Conservation (phyloP, 2,113 vertebrate genomes). For the Entelurus aequoreus region DNA sequence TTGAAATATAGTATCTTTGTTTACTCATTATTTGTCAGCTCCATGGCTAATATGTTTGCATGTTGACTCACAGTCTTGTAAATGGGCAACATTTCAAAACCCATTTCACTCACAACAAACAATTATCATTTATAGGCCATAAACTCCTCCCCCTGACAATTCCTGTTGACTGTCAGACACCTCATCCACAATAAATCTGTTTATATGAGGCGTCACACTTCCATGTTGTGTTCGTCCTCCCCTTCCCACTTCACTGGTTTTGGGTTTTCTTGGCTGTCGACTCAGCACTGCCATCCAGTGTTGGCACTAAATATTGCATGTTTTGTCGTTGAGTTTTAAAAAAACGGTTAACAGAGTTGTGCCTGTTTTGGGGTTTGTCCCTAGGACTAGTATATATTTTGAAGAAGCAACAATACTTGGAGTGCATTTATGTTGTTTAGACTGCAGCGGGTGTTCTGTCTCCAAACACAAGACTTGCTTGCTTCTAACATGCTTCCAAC, state of each 20-base stretch:
- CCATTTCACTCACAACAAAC: background rate
- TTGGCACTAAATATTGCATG: conserved; percentile 19
- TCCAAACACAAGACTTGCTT: conserved; percentile 19
- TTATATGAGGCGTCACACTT: conserved; percentile 50
- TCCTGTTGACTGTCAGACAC: conserved; percentile 48
- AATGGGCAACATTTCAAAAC: background rate
- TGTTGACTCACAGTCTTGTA: background rate
- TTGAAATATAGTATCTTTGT: background rate
- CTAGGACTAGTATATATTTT: conserved; percentile 68
- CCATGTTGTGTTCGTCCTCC: conserved; percentile 36
- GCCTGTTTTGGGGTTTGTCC: conserved; percentile 67
- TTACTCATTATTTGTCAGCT: background rate
- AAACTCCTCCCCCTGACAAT: conserved; percentile 39
- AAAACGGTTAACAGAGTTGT: conserved; percentile 64
- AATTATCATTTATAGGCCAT: background rate
- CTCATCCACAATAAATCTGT: conserved; percentile 64
- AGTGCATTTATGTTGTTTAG: conserved; percentile 53
- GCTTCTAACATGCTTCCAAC: conserved; percentile 3
- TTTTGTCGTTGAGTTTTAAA: conserved; percentile 47
- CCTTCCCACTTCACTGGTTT: conserved; percentile 40
- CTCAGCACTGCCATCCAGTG: conserved; percentile 60
- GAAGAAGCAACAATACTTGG: conserved; percentile 53
- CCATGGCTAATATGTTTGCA: too few relatives aligned
- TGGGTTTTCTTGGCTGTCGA: conserved; percentile 28
- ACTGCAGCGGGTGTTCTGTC: conserved; percentile 55